Conservation (phyloP, 2,888 invertebrate genomes). For the Homarus gammarus region DNA sequence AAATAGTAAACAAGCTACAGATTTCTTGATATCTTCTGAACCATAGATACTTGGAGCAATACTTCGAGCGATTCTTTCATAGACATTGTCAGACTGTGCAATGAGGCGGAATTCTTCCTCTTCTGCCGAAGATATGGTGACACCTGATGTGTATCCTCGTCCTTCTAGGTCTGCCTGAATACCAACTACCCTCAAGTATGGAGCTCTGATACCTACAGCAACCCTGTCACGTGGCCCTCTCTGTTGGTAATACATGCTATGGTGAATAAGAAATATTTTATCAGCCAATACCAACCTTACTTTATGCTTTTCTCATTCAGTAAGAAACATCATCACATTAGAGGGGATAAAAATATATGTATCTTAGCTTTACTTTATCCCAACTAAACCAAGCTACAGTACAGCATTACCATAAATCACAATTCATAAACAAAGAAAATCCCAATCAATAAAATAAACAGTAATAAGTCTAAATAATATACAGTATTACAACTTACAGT, state of each 20-base stretch:
- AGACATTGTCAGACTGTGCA: constrained; percentile 91
- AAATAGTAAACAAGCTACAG: constrained; percentile 95
- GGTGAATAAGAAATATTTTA: too few species aligned
- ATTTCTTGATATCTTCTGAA: constrained; percentile 95
- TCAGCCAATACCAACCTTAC: too few species aligned
- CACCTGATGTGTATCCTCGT: constrained; percentile 82
- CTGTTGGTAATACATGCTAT: constrained; percentile 79
- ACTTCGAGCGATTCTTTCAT: constrained; percentile 92
- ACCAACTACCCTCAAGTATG: constrained; percentile 96
- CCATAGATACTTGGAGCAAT: constrained; percentile 99
- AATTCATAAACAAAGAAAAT: too few species aligned
- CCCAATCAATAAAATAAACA: neutral
- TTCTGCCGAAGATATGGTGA: constrained; percentile 81
- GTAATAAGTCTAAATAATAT: too few species aligned
- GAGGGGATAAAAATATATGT: too few species aligned
- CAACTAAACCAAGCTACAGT: too few species aligned
- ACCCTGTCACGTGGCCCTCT: constrained; percentile 87
- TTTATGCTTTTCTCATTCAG: too few species aligned
- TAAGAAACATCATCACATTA: too few species aligned
- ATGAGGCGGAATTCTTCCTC: constrained; percentile 91
- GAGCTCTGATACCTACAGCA: constrained; percentile 93
- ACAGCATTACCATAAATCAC: too few species aligned
- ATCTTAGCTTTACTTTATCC: too few species aligned
- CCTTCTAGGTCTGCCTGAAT: constrained; percentile 91
- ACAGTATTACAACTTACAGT: constrained; percentile 56